phyloP scores from a whole-genome alignment of 1,140 invertebrate species.

The Planococcus citri region DNA sequence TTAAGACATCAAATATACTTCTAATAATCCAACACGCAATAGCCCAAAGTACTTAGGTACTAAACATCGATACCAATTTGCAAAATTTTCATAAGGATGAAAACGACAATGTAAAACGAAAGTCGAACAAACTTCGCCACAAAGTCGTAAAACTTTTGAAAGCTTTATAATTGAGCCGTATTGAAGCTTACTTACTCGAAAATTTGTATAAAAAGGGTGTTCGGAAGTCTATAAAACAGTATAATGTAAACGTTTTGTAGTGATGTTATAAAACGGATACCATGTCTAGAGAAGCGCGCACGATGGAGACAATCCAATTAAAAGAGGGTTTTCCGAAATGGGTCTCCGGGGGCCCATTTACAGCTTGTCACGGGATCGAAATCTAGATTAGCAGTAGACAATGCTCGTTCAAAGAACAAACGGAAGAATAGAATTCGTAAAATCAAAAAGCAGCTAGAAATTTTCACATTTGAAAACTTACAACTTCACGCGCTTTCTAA shows the following conservation, averaged over 20 bases:
- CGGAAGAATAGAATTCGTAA: conserved; percentile 14
- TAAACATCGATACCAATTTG: too few relatives aligned
- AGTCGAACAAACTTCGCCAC: not conserved
- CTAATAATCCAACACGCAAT: too few relatives aligned
- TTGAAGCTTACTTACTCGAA: conserved; percentile 11
- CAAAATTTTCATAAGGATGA: too few relatives aligned
- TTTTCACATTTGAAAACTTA: not conserved
- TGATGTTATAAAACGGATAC: not conserved
- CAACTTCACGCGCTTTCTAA: not conserved
- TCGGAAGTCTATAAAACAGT: conserved; percentile 18
- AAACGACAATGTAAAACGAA: not conserved
- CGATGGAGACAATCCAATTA: conserved; percentile 19
- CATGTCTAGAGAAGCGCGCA: conserved; percentile 9
- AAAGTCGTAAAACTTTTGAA: conserved; percentile 16
- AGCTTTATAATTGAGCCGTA: conserved; percentile 19
- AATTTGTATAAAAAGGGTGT: conserved; percentile 20
- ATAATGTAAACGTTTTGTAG: conserved; percentile 16
- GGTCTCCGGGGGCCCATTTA: conserved; percentile 15
- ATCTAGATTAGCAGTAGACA: conserved; percentile 16
- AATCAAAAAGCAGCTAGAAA: conserved; percentile 10
- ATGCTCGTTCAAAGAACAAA: conserved; percentile 7
- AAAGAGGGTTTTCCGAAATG: conserved; percentile 20
- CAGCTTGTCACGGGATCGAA: conserved; percentile 18
- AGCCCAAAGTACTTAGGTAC: too few relatives aligned
- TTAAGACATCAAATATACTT: too few relatives aligned